These are phyloP conservation scores for Brachyrhaphis roseni DNA, from an alignment of 2,797 vertebrate genomes.

Conservation along the genomic window DNA sequence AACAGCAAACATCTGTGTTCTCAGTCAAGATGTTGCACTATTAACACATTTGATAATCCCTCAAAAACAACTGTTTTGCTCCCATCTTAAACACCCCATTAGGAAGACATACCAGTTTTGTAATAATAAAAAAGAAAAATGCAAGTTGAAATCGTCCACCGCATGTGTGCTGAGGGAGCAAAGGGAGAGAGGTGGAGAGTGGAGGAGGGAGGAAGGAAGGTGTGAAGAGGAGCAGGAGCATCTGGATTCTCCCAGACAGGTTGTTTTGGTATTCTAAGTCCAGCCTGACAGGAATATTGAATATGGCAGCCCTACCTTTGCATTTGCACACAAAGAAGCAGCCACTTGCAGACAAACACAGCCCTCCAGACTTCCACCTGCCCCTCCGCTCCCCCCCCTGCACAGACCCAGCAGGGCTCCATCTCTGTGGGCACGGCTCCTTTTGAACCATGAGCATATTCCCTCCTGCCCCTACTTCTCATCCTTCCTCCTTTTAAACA, in stretches of 20 bases:
- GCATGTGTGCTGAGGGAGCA: slow-evolving; percentile 51
- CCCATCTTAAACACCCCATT: slow-evolving; percentile 49
- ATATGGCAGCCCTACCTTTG: slow-evolving; percentile 68
- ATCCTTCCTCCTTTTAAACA: slow-evolving; percentile 30
- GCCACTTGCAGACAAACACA: slow-evolving; percentile 46
- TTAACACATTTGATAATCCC: slow-evolving; percentile 38
- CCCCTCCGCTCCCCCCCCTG: slow-evolving; percentile 35
- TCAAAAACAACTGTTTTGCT: slow-evolving; percentile 60
- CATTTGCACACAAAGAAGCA: slow-evolving; percentile 68
- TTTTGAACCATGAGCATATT: slow-evolving; percentile 70
- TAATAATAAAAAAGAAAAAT: slow-evolving; percentile 40
- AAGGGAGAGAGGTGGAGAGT: slow-evolving; percentile 21
- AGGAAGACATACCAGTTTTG: slow-evolving; percentile 66
- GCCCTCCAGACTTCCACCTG: slow-evolving; percentile 71
- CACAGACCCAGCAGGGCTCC: slow-evolving; percentile 65
- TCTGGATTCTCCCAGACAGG: slow-evolving; percentile 71
- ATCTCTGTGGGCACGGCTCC: slow-evolving; percentile 66
- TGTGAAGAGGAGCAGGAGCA: slow-evolving; percentile 53
- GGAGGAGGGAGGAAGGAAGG: slow-evolving; percentile 34
- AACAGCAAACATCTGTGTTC: slow-evolving; percentile 63
- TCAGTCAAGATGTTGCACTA: slow-evolving; percentile 45
- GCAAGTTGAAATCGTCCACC: slow-evolving; percentile 38
- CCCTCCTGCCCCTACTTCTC: slow-evolving; percentile 53
- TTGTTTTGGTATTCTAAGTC: slow-evolving; percentile 75
- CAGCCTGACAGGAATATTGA: slow-evolving; percentile 72